Evolutionary conservation across 2,888 invertebrate genomes (phyloP), one percentile per base, ranked within the genome.

Genomic region (Acronicta leporina): DNA sequence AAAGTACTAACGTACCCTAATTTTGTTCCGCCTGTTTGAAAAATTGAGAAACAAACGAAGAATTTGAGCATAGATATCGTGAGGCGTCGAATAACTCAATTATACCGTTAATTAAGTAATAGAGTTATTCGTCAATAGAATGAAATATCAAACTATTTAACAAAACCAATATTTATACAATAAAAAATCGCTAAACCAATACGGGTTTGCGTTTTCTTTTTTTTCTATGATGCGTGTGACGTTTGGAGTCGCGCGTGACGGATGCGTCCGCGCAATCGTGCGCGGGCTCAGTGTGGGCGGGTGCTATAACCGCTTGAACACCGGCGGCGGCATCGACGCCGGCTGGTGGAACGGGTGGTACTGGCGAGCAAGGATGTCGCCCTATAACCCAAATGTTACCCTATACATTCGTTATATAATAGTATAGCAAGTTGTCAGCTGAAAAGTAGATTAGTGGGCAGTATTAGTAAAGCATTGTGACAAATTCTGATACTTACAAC

Each of bases 271-370:
- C 63, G 77, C 73, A 59, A 69, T 60, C 55, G 59, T 44, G 70
- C 59, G 77, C 73, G 63, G 66, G 63, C 69, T 77, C 76, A 79
- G 79, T 71, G 75, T 79, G 44, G 71, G 85, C 82, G 80, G 89
- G 85, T 94, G 94, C 93, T 94, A 94, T 92, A 94, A 94, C 86
- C 92, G 91, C 82, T 92, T 91, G 89, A 87, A 87, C 58, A 85
- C 83, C 72, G 89, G 89, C 68, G 92, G 91, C 47, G 89, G 88
- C 87, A 87, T 81, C 66, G 82, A 75, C 73, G 91, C 87, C 57
- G 93, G 93, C 85, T 93, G 94, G 84, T 92, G 93, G 82, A 87
- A 91, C 81, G 94, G 93, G 77, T 94, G 93, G 86, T 90, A 92
- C 84, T 92, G 92, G 83, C 92, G 91, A 84, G 90, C 90, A 85